Conservation (phyloP, 2,797 vertebrate genomes). For the Ctenopoma multispine region DNA sequence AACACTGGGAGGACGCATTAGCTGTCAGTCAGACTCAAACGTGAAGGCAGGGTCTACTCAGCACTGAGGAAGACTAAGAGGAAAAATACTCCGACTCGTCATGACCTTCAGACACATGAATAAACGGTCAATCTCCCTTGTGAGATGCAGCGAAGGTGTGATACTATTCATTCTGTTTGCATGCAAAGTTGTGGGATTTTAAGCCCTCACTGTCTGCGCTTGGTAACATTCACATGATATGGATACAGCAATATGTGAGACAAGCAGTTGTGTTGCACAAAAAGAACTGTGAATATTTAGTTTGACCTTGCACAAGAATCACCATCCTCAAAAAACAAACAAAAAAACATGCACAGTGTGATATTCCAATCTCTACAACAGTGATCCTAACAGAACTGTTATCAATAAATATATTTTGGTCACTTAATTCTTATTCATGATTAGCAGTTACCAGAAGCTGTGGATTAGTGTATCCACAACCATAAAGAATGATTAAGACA, state of each 20-base stretch:
- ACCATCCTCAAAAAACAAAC: not conserved
- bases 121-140: constrained; percentile 7
- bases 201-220: constrained; percentile 29
- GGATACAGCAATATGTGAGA: constrained; percentile 71
- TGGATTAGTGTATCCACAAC: constrained; percentile 66
- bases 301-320: constrained; percentile 27
- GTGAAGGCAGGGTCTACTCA: not conserved
- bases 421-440: constrained; percentile 79
- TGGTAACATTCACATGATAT: constrained; percentile 74
- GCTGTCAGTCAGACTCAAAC: constrained; percentile 41
- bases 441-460: constrained; percentile 71
- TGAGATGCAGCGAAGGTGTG: constrained; percentile 25
- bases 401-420: constrained; percentile 84
- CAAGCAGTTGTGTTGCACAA: constrained; percentile 56
- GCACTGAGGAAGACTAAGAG: not conserved
- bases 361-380: constrained; percentile 38
- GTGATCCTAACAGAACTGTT: constrained; percentile 61
- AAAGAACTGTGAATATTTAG: constrained; percentile 16
- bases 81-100: constrained; percentile 29
- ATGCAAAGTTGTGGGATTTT: constrained; percentile 35
- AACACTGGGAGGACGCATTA: constrained; percentile 46
- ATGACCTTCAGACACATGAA: constrained; percentile 26
- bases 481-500: constrained; percentile 61
- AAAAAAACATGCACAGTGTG: constrained; percentile 19
- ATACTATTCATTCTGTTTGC: constrained; percentile 31